Base-by-base conservation (phyloP, 2,888 invertebrate species). In the Tachina lurida region DNA sequence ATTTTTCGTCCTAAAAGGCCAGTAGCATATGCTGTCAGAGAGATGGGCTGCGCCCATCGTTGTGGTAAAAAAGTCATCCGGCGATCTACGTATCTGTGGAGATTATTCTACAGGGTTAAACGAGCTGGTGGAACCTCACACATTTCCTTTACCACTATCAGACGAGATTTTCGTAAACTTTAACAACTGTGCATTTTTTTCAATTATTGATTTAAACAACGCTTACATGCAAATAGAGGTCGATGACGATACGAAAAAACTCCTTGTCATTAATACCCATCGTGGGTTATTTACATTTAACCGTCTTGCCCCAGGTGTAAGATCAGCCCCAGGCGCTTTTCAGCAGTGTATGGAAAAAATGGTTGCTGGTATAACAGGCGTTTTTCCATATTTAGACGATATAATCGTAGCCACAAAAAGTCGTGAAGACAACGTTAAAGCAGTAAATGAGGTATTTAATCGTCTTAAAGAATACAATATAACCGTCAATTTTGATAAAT, bases 21-120 rank as follows among this genome's bases (percentile, higher is more conserved):
- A 68, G 86, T 88, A 54, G 77, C 88, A 3, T 88, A 87, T 71
- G 87, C 87, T 52, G 84, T 65, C 19, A 54, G 75, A 52, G 73
- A 84, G 87, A 58, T 88, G 87, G 87, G 84, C 88, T 10, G 87
- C 88, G 45, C 87, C 87, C 10, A 87, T 89, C 43, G 86, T 88
- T 10, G 83, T 77, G 1, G 80, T 87, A 8, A 75, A 63, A 49
- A 89, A 87, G 43, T 54, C 80, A 43, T 84, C 85, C 2, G 88
- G 87, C 7, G 62, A 65, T 2, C 65, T 88, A 12, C 62, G 87
- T 10, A 84, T 89, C 22, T 89, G 88, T 71, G 88, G 84, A 54
- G 87, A 88, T 67, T 88, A 83, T 70, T 88, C 87, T 10, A 87
- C 88, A 8, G 88, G 88, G 15, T 77, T 89, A 1, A 88, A 88